Percentiles rank a stretch among this genome's conserved stretches.
These are phyloP conservation scores for Thera britannica DNA, from an alignment of 2,888 invertebrate species.

Conservation along the genomic window DNA sequence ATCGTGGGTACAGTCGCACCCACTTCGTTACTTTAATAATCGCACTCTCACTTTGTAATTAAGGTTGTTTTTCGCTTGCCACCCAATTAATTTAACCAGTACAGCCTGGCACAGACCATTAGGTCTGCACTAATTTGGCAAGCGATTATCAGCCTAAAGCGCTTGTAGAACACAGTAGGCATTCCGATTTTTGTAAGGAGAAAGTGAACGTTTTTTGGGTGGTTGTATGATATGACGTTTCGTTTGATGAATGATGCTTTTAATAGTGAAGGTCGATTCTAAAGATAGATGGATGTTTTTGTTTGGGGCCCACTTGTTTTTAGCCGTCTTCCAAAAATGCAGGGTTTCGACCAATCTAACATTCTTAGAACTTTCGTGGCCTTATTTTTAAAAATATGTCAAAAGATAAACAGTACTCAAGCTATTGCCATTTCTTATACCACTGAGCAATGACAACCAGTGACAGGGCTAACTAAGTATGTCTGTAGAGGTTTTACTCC, in stretches of 20 bases:
- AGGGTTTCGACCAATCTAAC: background rate
- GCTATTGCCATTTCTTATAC: too few relatives aligned
- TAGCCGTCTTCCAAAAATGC: background rate
- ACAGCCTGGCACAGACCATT: slow-evolving; percentile 27
- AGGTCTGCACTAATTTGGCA: slow-evolving; percentile 8
- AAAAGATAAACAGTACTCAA: too few relatives aligned
- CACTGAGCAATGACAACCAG: too few relatives aligned
- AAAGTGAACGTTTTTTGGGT: slow-evolving; percentile 32
- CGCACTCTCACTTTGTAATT: slow-evolving; percentile 48
- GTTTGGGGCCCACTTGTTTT: slow-evolving; percentile 12
- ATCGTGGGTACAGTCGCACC: slow-evolving; percentile 47
- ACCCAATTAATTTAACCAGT: slow-evolving; percentile 34
- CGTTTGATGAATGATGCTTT: slow-evolving; percentile 42
- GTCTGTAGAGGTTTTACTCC: too few relatives aligned
- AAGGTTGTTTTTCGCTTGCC: slow-evolving; percentile 46
- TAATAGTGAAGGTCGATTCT: slow-evolving; percentile 37
- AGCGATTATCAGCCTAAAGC: slow-evolving; percentile 17
- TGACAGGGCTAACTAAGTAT: too few relatives aligned
- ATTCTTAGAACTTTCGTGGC: too few relatives aligned
- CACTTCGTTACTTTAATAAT: slow-evolving; percentile 48
- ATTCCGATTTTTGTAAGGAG: slow-evolving; percentile 21
- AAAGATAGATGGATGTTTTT: slow-evolving; percentile 32
- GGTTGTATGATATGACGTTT: slow-evolving; percentile 35
- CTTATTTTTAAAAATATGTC: too few relatives aligned
- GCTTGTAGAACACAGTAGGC: slow-evolving; percentile 9